A percentile compares a stretch with the other conserved stretches of the same genome.
phyloP scores from a whole-genome alignment of 2,888 invertebrate species.

The Acanthopleura granulata region DNA sequence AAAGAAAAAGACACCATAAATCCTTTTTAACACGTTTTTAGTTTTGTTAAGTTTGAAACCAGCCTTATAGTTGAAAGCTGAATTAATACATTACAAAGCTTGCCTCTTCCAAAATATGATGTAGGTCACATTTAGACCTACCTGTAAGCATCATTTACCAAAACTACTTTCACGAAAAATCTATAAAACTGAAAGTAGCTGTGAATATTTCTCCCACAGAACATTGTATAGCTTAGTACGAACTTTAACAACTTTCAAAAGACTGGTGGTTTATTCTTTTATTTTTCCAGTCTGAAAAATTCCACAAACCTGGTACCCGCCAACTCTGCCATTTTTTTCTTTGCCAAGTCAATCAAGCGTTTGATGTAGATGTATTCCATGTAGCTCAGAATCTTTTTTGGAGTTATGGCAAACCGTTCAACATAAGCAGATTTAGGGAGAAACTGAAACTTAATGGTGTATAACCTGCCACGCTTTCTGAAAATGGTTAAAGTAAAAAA shows the following conservation, averaged over 20 bases:
- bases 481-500: conserved; percentile 7
- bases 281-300: background rate
- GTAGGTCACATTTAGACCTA: too few relatives aligned
- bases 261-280: background rate
- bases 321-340: conserved; percentile 40
- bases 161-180: too few relatives aligned
- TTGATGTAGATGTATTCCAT: conserved; percentile 76
- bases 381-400: conserved; percentile 79
- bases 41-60: too few relatives aligned
- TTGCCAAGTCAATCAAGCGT: conserved; percentile 47
- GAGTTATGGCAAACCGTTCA: conserved; percentile 76
- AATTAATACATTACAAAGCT: too few relatives aligned
- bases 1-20: too few relatives aligned
- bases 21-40: too few relatives aligned
- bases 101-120: too few relatives aligned
- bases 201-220: too few relatives aligned
- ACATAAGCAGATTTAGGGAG: conserved; percentile 82
- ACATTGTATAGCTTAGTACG: too few relatives aligned
- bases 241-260: background rate
- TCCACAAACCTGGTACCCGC: conserved; percentile 26
- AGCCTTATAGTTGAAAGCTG: too few relatives aligned
- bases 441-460: conserved; percentile 80
- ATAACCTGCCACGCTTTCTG: conserved; percentile 73
- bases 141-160: too few relatives aligned
- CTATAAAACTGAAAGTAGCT: too few relatives aligned